Evolutionary conservation across 2,113 vertebrate genomes (phyloP).

Genomic region (Spheniscus mendiculus): DNA sequence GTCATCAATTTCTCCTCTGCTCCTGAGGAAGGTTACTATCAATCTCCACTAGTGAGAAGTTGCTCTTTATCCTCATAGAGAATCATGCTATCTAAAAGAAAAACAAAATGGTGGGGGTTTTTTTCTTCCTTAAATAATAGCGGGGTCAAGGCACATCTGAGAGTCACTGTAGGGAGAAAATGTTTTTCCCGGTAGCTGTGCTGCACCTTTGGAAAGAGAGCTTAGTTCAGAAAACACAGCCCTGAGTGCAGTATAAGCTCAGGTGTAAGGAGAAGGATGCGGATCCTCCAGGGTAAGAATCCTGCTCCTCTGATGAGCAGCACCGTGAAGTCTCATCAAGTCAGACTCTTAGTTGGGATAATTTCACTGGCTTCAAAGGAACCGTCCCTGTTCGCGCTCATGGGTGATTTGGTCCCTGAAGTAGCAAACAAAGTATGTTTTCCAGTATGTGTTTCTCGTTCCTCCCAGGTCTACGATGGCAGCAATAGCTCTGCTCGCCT

Average conservation of each 20-base stretch:
- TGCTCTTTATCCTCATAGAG: background rate
- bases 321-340: rapidly evolving
- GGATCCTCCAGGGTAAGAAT: background rate
- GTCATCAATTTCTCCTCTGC: background rate
- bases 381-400: rapidly evolving
- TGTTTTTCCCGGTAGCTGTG: background rate
- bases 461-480: slow-evolving; percentile 91
- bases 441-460: background rate
- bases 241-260: background rate
- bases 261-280: background rate
- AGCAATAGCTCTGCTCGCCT: slow-evolving; percentile 88
- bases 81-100: background rate
- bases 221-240: background rate
- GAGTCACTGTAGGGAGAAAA: background rate
- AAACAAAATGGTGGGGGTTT: no score
- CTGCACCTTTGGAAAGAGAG: background rate
- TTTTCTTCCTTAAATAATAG: background rate
- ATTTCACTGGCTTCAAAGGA: background rate
- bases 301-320: background rate
- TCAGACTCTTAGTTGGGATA: rapidly evolving
- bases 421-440: rapidly evolving
- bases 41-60: background rate
- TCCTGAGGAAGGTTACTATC: background rate
- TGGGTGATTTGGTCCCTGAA: background rate
- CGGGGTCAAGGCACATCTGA: background rate